Evolutionary conservation across 2,113 vertebrate genomes (phyloP).

Genomic region (Istiophorus platypterus): DNA sequence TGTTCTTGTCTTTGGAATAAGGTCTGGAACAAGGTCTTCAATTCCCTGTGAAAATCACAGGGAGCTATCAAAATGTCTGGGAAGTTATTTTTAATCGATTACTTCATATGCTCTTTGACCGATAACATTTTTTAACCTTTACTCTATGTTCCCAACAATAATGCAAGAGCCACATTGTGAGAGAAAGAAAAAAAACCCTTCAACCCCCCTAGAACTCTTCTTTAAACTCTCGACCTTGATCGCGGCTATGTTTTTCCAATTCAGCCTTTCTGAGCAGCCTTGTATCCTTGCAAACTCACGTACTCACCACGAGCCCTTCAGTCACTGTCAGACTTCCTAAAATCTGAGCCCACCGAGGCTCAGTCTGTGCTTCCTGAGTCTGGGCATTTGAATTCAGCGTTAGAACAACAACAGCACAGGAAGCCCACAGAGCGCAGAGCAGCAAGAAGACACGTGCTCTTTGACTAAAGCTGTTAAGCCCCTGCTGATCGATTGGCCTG

Average conservation of each 20-base stretch:
- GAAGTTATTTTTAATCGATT: background rate
- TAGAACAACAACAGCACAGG: slow-evolving; percentile 1
- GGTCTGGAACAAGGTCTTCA: slow-evolving; percentile 31
- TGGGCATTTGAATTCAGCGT: slow-evolving; percentile 45
- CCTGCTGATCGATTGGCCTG: slow-evolving; percentile 68
- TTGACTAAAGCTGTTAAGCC: slow-evolving; percentile 72
- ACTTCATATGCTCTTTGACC: background rate
- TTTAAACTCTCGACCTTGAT: background rate
- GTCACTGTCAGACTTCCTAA: slow-evolving; percentile 18
- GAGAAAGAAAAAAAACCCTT: background rate
- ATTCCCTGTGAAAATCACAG: background rate
- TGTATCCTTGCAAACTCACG: background rate
- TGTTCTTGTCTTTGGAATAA: slow-evolving; percentile 25
- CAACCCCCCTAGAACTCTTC: background rate
- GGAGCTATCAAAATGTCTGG: slow-evolving; percentile 15
- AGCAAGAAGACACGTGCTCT: slow-evolving; percentile 59
- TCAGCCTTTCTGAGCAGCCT: background rate
- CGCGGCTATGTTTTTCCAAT: background rate
- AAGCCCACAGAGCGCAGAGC: slow-evolving; percentile 42
- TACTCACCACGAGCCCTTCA: slow-evolving; percentile 1
- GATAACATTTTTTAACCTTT: no score
- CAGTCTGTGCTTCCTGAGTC: background rate
- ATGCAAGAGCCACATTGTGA: background rate
- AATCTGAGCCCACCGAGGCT: slow-evolving; percentile 4
- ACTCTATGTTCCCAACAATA: no score